phyloP scores from a whole-genome alignment of 2,113 vertebrate genomes.

The Chaetops frenatus region DNA sequence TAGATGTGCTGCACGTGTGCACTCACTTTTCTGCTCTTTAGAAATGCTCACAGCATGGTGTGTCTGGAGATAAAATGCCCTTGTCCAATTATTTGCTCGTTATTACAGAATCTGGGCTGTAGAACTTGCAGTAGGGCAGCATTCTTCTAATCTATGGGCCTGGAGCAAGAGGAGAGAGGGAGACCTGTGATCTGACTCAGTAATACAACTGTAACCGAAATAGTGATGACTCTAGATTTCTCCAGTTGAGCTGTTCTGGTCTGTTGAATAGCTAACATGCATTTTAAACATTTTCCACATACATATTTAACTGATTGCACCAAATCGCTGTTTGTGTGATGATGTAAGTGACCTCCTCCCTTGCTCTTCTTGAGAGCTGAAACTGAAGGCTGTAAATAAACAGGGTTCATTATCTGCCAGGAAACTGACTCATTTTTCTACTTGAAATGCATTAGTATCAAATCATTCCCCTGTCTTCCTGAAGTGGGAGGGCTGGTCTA shows the following conservation, averaged over 20 bases:
- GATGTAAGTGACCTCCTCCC: constrained; percentile 43
- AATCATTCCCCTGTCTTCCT: constrained; percentile 40
- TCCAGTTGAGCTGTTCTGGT: constrained; percentile 14
- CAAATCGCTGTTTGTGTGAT: constrained; percentile 35
- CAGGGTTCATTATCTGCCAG: constrained; percentile 35
- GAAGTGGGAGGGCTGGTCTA: background rate
- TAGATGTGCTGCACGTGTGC: rapidly evolving
- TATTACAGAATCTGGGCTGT: background rate
- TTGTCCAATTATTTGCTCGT: background rate
- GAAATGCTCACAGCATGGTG: background rate
- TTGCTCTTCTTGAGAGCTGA: constrained; percentile 48
- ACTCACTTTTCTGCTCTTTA: background rate
- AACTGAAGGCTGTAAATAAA: constrained; percentile 39
- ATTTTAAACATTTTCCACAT: constrained; percentile 31
- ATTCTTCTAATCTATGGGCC: background rate
- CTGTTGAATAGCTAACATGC: constrained; percentile 28
- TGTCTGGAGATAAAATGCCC: background rate
- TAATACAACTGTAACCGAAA: background rate
- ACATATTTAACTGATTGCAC: constrained; percentile 36
- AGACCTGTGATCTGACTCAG: background rate
- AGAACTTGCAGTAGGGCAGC: background rate
- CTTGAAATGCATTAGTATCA: constrained; percentile 36
- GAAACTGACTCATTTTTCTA: constrained; percentile 62
- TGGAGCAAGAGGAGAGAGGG: background rate
- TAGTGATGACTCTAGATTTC: constrained; percentile 1